phyloP scores from a whole-genome alignment of 2,888 invertebrate genomes.

The Callyntrura guangdongensis region DNA sequence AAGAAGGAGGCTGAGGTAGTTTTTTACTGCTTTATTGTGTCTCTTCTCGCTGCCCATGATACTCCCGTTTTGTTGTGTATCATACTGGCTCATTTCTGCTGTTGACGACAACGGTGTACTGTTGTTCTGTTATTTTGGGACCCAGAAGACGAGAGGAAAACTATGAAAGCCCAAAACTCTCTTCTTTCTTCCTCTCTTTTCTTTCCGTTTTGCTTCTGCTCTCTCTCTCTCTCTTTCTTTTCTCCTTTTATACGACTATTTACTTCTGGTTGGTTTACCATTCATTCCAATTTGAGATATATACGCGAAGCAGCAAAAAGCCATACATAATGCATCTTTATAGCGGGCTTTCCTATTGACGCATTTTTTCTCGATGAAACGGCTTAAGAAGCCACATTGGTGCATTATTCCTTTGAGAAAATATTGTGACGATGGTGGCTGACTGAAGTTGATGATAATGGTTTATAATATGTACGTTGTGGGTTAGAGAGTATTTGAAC shows the following conservation, averaged over 20 bases:
- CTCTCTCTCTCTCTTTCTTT: neutral
- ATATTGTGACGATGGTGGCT: slow-evolving; percentile 10
- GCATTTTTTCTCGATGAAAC: slow-evolving; percentile 29
- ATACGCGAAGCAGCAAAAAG: neutral
- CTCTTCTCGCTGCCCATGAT: slow-evolving; percentile 14
- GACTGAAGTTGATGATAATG: neutral
- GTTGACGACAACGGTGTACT: too few relatives aligned
- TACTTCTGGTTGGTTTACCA: slow-evolving; percentile 8
- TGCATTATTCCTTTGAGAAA: slow-evolving; percentile 44
- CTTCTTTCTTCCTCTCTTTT: neutral
- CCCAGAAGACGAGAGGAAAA: slow-evolving; percentile 16
- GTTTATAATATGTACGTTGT: too few relatives aligned
- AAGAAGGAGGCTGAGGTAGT: neutral
- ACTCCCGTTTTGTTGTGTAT: neutral
- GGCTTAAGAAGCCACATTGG: slow-evolving; percentile 39
- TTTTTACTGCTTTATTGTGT: slow-evolving; percentile 26
- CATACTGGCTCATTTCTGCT: slow-evolving; percentile 15
- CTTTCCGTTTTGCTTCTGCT: too few relatives aligned
- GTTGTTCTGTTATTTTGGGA: too few relatives aligned
- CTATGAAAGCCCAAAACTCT: slow-evolving; percentile 1
- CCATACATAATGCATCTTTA: slow-evolving; percentile 5
- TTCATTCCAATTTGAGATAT: slow-evolving; percentile 21
- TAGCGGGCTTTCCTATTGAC: slow-evolving; percentile 10
- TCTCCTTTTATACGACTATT: neutral
- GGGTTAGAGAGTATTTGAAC: neutral